phyloP scores from a whole-genome alignment of 2,113 vertebrate species.

The Syngnathus floridae region DNA sequence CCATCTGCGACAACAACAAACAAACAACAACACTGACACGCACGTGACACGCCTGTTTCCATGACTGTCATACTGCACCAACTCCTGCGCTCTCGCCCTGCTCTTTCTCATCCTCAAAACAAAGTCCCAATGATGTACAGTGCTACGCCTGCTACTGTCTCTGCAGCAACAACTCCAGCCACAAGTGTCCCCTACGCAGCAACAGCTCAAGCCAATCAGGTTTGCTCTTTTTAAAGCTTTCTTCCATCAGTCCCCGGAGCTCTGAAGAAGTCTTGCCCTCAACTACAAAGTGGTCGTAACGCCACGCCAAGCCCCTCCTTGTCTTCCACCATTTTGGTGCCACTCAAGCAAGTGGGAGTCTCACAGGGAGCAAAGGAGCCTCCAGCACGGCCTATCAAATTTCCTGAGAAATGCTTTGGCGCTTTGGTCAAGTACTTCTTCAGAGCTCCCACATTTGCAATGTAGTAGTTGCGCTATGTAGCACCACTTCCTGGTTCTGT shows the following conservation, averaged over 20 bases:
- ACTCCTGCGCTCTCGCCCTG: constrained; percentile 74
- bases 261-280: constrained; percentile 87
- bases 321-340: constrained; percentile 9
- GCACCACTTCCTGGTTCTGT: constrained; percentile 78
- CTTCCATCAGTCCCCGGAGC: constrained; percentile 94
- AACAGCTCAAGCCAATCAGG: constrained; percentile 98
- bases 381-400: background rate
- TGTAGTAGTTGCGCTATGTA: constrained; percentile 87
- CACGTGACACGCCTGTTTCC: constrained; percentile 81
- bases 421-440: constrained; percentile 80
- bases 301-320: constrained; percentile 12
- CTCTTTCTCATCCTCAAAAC: constrained; percentile 73
- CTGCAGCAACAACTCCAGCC: constrained; percentile 99
- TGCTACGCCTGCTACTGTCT: constrained; percentile 99
- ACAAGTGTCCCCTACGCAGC: constrained; percentile 99
- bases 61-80: constrained; percentile 91
- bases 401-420: background rate
- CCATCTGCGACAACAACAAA: constrained; percentile 32
- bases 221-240: constrained; percentile 99
- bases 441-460: constrained; percentile 93
- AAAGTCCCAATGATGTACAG: constrained; percentile 99
- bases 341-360: constrained; percentile 3
- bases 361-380: constrained; percentile 5
- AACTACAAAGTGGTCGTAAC: constrained; percentile 3
- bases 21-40: constrained; percentile 50